Evolutionary conservation across 2,113 vertebrate species (phyloP), one percentile per base, ranked within the genome.

Genomic region (Hemiprocne comata): DNA sequence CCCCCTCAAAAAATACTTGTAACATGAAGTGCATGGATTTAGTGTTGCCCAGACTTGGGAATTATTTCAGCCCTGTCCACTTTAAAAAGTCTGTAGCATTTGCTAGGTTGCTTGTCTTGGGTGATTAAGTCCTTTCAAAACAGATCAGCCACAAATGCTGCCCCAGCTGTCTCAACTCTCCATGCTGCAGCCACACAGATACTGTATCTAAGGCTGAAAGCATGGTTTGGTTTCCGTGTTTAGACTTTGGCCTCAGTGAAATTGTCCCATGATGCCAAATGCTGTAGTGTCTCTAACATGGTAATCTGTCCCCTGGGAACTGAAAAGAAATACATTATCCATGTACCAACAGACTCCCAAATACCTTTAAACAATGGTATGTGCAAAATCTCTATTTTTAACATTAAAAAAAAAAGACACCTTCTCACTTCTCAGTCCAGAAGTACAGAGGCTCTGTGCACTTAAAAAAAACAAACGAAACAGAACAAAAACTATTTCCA

Each of bases 151-250:
- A 97, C 85, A 96, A 96, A 87, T 93, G 75, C 74, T 86, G 60
- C 31, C 75, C 91, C 95, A 96, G 89, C 81, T 96, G 95, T 87
- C 84, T 85, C 86, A 92, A 26, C 46, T 62, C 81, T 85, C 89
- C n/a, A 34, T 36, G 85, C 38, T 79, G 67, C 67, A 90, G 91
- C 51, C 69, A 38, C 57, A 58, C 25, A 89, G 87, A 94, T 34
- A 90, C 16, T 61, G n/a, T 55, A 66, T 60, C 87, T 88, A 66
- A 54, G 29, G 42, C 16, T 83, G 75, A 91, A 95, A 95, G 91
- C 74, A 67, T 25, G 91, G 64, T 19, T 90, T 18, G 13, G 26
- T 90, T 95, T 94, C 85, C 87, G 60, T 1, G n/a, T 80, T 92
- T 86, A 94, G 94, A 92, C 29, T 75, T 80, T 80, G 73, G 80